Evolutionary conservation across 2,888 invertebrate species (phyloP), one percentile per base, ranked within the genome.

Genomic region (Linhomoeus sp.): DNA sequence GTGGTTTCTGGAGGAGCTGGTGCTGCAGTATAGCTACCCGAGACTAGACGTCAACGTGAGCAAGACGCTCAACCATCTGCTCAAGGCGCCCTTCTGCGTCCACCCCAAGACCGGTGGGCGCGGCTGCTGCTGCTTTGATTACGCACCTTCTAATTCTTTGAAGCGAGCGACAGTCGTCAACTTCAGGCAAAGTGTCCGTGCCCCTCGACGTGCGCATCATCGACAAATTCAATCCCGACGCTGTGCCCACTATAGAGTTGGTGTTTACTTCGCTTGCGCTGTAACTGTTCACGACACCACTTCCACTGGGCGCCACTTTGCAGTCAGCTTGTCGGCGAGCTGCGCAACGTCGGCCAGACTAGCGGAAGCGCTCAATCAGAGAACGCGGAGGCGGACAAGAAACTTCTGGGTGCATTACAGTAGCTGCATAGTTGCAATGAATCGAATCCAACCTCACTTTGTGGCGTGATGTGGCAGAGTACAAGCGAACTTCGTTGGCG

Each of bases 1-100:
- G 23, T 45, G 41, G 40, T 40, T 47, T 43, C 35, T 48, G 39
- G 22, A 24, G 62, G 90, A 92, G 14, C 36, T 92, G 43, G 84
- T 85, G 71, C 71, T 97, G 38, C 83, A 85, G 54, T 80, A 80
- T 60, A 76, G 81, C 48, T 97, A 94, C 68, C 97, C 97, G 0
- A 75, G 94, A 50, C 71, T 99, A 46, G 97, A 99, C 68, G 81
- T 87, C 29, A 84, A 92, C 66, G 97, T 99, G 9, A 82, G 85
- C 15, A 90, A 83, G 69, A 86, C 86, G 1, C 74, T 90, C 51
- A 92, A 90, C 69, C 97, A 99, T 72, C 78, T 99, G 61, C 70
- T 99, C 17, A 99, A 99, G 67, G 80, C 88, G n/a, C 97, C 97
- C 0, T 99, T 97, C 68, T 92, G 88, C 70, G 77, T 99, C 49